phyloP scores from a whole-genome alignment of 2,888 invertebrate species.

The Sturmia bella region DNA sequence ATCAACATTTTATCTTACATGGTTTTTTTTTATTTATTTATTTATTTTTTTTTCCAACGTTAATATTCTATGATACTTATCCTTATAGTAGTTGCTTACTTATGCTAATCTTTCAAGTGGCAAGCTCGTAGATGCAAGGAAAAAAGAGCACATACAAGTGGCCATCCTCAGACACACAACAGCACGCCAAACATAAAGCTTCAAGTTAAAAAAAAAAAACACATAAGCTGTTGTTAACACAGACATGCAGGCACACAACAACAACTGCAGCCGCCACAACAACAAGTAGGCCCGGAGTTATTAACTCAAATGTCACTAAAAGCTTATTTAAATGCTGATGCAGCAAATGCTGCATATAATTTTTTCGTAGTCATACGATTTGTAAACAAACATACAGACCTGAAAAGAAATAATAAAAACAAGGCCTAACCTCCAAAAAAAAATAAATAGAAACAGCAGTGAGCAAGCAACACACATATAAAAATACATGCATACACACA shows the following conservation, averaged over 20 bases:
- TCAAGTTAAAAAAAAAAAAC: slow-evolving; percentile 23
- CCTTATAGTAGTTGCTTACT: slow-evolving; percentile 69
- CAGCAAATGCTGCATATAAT: slow-evolving; percentile 67
- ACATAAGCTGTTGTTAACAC: slow-evolving; percentile 29
- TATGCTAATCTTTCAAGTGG: slow-evolving; percentile 80
- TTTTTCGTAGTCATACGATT: slow-evolving; percentile 42
- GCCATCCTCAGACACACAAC: slow-evolving; percentile 62
- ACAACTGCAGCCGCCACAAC: slow-evolving; percentile 11
- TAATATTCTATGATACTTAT: slow-evolving; percentile 62
- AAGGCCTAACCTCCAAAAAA: slow-evolving; percentile 28
- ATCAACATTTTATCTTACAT: slow-evolving; percentile 36
- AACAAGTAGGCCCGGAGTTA: slow-evolving; percentile 67
- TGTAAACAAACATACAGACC: slow-evolving; percentile 33
- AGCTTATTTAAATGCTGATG: slow-evolving; percentile 71
- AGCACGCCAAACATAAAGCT: background rate
- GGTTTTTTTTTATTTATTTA: slow-evolving; percentile 22
- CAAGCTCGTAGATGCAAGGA: slow-evolving; percentile 55
- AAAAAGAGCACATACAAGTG: slow-evolving; percentile 57
- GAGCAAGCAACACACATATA: slow-evolving; percentile 29
- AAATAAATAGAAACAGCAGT: slow-evolving; percentile 31
- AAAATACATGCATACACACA: background rate
- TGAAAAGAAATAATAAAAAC: slow-evolving; percentile 17
- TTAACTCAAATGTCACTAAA: slow-evolving; percentile 76
- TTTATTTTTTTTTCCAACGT: background rate
- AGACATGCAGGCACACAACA: slow-evolving; percentile 8